Conservation (phyloP, 1,140 invertebrate genomes). For the Oncopodura yosiiana region DNA sequence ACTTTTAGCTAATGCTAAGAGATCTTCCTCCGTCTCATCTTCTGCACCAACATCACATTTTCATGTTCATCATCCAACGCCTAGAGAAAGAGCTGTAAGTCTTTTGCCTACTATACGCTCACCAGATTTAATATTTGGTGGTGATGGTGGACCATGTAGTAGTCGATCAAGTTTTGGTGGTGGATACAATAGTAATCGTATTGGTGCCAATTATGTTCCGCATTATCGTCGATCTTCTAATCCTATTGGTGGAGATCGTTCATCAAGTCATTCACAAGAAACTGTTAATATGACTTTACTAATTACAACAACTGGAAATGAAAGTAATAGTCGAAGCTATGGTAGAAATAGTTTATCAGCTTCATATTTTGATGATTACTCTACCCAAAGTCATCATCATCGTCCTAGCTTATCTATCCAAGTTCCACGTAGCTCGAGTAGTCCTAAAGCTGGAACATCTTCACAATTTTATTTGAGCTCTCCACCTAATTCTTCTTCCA, state of each 20-base stretch:
- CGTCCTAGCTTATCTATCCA: slow-evolving; percentile 7
- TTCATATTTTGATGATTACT: background rate
- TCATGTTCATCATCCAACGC: too few species aligned
- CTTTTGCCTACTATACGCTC: slow-evolving; percentile 19
- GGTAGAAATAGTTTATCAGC: too few species aligned
- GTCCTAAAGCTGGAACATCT: too few species aligned
- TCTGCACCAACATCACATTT: too few species aligned
- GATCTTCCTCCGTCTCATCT: slow-evolving; percentile 22
- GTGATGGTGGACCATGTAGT: background rate
- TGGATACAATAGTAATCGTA: background rate
- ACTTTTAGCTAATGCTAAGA: slow-evolving; percentile 12
- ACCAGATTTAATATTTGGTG: too few species aligned
- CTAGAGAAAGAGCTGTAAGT: too few species aligned
- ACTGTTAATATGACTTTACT: slow-evolving; percentile 32
- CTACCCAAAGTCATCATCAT: background rate
- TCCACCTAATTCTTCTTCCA: too few species aligned
- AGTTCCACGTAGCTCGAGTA: slow-evolving; percentile 2
- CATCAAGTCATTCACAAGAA: slow-evolving; percentile 22
- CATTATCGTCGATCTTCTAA: background rate
- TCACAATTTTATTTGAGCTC: too few species aligned
- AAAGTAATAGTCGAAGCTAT: background rate
- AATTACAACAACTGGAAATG: slow-evolving; percentile 14
- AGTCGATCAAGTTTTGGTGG: background rate
- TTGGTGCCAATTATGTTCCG: background rate
- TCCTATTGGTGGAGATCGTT: slow-evolving; percentile 5